Conservation (phyloP, 2,888 invertebrate genomes). For the Eucera pruinosa region DNA sequence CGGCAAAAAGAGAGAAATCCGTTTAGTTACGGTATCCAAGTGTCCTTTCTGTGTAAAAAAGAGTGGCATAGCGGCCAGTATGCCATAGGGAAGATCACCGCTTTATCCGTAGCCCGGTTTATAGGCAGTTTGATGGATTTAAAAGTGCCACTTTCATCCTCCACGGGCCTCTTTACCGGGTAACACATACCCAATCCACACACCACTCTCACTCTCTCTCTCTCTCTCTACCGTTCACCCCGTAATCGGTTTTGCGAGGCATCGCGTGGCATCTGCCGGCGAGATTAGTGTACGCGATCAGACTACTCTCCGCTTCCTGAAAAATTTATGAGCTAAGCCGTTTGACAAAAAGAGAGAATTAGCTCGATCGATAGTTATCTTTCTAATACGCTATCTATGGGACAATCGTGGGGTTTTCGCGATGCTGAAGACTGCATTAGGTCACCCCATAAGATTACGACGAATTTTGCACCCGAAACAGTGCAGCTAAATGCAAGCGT, state of each 20-base stretch:
- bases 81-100: slow-evolving; percentile 40
- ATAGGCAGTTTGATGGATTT: slow-evolving; percentile 70
- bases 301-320: slow-evolving; percentile 67
- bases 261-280: slow-evolving; percentile 75
- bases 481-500: too few species aligned
- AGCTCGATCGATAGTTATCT: slow-evolving; percentile 51
- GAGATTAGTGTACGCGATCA: slow-evolving; percentile 73
- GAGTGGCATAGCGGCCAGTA: slow-evolving; percentile 43
- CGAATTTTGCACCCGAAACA: too few species aligned
- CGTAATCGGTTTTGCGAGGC: slow-evolving; percentile 71
- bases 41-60: slow-evolving; percentile 62
- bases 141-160: slow-evolving; percentile 71
- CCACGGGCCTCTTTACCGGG: slow-evolving; percentile 66
- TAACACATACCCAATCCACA: slow-evolving; percentile 53
- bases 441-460: too few species aligned
- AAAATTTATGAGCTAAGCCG: slow-evolving; percentile 67
- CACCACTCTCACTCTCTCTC: background rate
- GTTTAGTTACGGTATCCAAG: slow-evolving; percentile 73
- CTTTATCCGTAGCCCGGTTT: slow-evolving; percentile 66
- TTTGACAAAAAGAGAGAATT: slow-evolving; percentile 47
- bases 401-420: slow-evolving; percentile 26
- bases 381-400: slow-evolving; percentile 23
- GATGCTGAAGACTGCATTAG: too few species aligned
- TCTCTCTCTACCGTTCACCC: slow-evolving; percentile 10
- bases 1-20: slow-evolving; percentile 63